phyloP scores from a whole-genome alignment of 2,888 invertebrate genomes.

The Cataglyphis cursor region DNA sequence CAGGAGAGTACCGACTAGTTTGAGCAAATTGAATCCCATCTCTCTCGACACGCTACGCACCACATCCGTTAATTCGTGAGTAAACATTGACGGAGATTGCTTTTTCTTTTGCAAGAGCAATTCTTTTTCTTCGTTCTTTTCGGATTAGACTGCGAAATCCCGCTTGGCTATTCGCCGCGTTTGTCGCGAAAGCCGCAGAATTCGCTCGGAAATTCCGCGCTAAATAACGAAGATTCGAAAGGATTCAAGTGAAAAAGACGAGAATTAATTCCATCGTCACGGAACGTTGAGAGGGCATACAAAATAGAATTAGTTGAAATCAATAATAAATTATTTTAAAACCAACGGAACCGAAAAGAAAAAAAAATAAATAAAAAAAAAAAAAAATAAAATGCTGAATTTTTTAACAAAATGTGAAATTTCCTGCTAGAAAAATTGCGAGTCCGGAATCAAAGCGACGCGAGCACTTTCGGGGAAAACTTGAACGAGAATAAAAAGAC shows the following conservation, averaged over 20 bases:
- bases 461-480: background rate
- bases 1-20: slow-evolving; percentile 4
- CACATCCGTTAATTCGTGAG: background rate
- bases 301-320: background rate
- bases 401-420: background rate
- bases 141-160: slow-evolving; percentile 11
- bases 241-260: background rate
- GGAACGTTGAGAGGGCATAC: background rate
- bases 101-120: background rate
- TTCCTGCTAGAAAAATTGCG: background rate
- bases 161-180: background rate
- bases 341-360: background rate
- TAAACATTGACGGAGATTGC: slow-evolving; percentile 17
- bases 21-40: background rate
- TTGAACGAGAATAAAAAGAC: slow-evolving; percentile 19
- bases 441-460: background rate
- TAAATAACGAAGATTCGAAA: slow-evolving; percentile 13
- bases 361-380: background rate
- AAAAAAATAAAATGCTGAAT: background rate
- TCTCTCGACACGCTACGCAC: background rate
- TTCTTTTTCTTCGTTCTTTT: background rate
- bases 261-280: background rate
- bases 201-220: background rate
- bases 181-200: background rate
- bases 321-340: too few species aligned